phyloP scores from a whole-genome alignment of 2,888 invertebrate genomes.

The Pharmacophagus antenor region DNA sequence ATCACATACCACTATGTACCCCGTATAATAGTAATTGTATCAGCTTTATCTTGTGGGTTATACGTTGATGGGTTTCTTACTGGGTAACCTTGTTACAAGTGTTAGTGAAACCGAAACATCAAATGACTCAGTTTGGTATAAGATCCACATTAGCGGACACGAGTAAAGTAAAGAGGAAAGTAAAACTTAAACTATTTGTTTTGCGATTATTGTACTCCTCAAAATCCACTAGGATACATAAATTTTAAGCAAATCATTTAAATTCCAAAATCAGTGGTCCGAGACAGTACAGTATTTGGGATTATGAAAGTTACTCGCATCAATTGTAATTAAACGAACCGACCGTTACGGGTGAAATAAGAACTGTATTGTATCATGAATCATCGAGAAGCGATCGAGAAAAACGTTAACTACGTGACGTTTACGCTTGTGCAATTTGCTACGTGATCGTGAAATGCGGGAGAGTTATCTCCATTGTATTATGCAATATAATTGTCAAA shows the following conservation, averaged over 20 bases:
- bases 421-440: constrained; percentile 68
- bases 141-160: constrained; percentile 68
- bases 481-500: constrained; percentile 74
- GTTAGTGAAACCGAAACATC: constrained; percentile 73
- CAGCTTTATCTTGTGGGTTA: constrained; percentile 23
- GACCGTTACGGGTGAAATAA: constrained; percentile 44
- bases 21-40: constrained; percentile 26
- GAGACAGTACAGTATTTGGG: constrained; percentile 44
- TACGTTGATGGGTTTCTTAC: constrained; percentile 29
- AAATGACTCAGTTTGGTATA: constrained; percentile 72
- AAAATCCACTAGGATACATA: constrained; percentile 27
- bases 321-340: constrained; percentile 55
- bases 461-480: constrained; percentile 52
- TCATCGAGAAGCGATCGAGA: constrained; percentile 61
- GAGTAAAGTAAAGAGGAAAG: constrained; percentile 76
- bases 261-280: constrained; percentile 51
- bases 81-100: constrained; percentile 29
- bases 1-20: constrained; percentile 27
- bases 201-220: constrained; percentile 63
- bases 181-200: constrained; percentile 66
- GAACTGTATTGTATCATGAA: constrained; percentile 50
- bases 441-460: constrained; percentile 70
- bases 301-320: constrained; percentile 67
- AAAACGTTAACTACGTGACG: constrained; percentile 65
- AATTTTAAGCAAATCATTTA: constrained; percentile 48